Evolutionary conservation across 2,113 vertebrate species (phyloP).

Genomic region (Heterocephalus glaber): DNA sequence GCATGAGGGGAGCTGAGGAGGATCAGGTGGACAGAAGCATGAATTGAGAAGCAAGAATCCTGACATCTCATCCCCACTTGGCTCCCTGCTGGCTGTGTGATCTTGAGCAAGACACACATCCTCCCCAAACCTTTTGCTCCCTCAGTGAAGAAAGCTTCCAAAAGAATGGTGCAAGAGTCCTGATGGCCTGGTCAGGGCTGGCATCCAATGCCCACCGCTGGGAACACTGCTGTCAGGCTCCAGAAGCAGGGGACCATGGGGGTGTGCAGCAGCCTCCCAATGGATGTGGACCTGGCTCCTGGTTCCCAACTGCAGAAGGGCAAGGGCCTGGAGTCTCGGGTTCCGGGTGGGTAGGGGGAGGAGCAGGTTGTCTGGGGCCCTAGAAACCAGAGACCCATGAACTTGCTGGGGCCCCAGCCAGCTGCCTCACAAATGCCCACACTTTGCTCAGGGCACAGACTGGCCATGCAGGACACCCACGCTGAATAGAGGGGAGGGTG

Average conservation of each 20-base stretch:
- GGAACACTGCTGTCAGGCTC: not conserved
- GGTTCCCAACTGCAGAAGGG: not conserved
- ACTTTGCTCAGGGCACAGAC: rapidly evolving
- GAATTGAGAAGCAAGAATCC: not conserved
- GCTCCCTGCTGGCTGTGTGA: not conserved
- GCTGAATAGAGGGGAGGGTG: rapidly evolving
- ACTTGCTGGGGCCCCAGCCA: not conserved
- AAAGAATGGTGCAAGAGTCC: not conserved
- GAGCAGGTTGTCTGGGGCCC: not conserved
- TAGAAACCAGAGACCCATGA: not conserved
- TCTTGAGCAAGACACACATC: not conserved
- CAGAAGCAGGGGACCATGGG: not conserved
- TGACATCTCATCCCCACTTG: not conserved
- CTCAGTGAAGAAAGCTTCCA: not conserved
- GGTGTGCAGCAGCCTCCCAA: not conserved
- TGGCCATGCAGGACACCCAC: rapidly evolving
- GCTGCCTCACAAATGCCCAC: rapidly evolving
- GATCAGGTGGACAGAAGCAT: not conserved
- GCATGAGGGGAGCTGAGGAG: not conserved
- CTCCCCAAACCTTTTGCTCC: not conserved
- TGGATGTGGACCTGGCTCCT: not conserved
- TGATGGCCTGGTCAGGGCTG: not conserved
- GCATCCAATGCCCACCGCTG: not conserved
- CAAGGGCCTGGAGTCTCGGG: not conserved
- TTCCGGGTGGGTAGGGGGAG: not conserved